A percentile compares a stretch with the other conserved stretches of the same genome.
Evolutionary conservation across 1,140 invertebrate genomes (phyloP).

Genomic region (Drosophila nigromelanica): DNA sequence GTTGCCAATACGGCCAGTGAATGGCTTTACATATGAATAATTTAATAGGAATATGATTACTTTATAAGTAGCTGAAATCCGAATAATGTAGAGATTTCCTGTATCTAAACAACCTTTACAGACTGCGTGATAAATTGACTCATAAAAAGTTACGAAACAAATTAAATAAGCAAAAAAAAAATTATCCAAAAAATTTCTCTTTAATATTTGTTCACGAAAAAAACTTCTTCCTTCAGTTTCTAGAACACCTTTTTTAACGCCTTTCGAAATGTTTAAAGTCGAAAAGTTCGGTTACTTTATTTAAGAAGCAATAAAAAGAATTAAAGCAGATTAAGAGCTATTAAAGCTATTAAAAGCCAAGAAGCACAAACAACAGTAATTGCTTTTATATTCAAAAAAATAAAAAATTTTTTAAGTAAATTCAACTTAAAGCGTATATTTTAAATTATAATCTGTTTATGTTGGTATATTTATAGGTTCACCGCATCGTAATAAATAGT

Average conservation of each 20-base stretch:
- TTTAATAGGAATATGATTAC: conserved; percentile 48
- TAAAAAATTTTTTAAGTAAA: neutral
- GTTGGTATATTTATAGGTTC: no score
- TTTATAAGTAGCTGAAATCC: conserved; percentile 37
- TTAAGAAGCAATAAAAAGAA: neutral
- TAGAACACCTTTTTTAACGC: conserved; percentile 13
- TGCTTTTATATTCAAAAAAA: neutral
- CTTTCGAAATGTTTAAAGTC: neutral
- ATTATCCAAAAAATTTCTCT: neutral
- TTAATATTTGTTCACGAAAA: neutral
- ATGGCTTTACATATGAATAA: conserved; percentile 44
- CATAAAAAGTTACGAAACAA: conserved; percentile 6
- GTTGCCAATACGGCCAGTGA: conserved; percentile 29
- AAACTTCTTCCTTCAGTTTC: conserved; percentile 14
- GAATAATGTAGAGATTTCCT: neutral
- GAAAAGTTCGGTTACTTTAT: neutral
- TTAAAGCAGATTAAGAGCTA: conserved; percentile 2
- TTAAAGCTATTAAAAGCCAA: neutral
- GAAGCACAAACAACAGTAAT: neutral
- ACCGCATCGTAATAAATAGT: no score
- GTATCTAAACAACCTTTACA: neutral
- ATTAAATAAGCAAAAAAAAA: neutral
- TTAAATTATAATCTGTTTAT: neutral
- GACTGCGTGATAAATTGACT: neutral
- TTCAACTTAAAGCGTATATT: neutral